Evolutionary conservation across 2,113 vertebrate genomes (phyloP), one percentile per base, ranked within the genome.

Genomic region (Zosterops hypoxanthus): DNA sequence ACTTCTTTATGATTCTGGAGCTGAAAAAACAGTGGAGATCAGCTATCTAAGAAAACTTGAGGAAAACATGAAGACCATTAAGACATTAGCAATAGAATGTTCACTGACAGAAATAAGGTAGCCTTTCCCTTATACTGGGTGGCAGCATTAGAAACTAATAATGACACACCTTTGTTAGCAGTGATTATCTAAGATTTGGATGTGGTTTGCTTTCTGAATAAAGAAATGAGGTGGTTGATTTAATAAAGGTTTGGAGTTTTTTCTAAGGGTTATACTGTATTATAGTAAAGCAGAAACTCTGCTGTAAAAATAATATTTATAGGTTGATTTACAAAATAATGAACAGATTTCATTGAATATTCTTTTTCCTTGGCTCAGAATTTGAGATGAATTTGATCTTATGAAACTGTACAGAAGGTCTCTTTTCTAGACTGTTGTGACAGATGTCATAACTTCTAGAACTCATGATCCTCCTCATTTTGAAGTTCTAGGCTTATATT

Each of bases 71-170:
- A 97, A 86, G 95, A 86, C 36, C 36, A 72, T 96, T 9, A 97
- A 92, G 76, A 97, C 89, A 14, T 92, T 99, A 94, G 98, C 98
- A 60, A 50, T 98, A 73, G 98, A 99, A 93, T 99, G 99, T 89
- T 98, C 96, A 23, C 98, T 99, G 72, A 96, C 96, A 85, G 98
- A 98, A 75, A 98, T 99, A 97, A 98, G 99, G 99, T 99, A 97
- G 25, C 72, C 63, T 95, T 92, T 93, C 52, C 9, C 33, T 94
- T 56, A 8, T 5, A 13, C 26, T 72, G 9, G 77, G 9, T 63
- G 56, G 23, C 20, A 52, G 18, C 26, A 25, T 47, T 76, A 55
- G n/a, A 61, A 79, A 68, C 9, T 78, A 33, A 22, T 31, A 31
- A 44, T 69, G 41, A 15, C 6, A 3, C 39, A 47, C 9, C 4